These are phyloP conservation scores for Oligia strigilis DNA, from an alignment of 2,888 invertebrate species.

Conservation along the genomic window DNA sequence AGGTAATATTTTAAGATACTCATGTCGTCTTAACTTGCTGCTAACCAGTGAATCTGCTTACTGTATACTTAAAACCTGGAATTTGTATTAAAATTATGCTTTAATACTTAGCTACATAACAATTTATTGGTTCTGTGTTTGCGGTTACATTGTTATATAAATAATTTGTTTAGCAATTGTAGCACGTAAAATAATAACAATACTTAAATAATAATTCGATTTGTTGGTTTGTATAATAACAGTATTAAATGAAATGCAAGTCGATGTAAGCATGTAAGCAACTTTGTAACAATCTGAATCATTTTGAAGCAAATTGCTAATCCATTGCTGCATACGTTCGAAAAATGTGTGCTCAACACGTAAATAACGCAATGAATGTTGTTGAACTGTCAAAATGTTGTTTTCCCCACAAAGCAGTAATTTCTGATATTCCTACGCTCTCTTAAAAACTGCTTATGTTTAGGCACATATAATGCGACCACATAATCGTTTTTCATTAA, in stretches of 20 bases:
- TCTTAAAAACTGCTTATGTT: conserved; percentile 4
- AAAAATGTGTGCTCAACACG: too few species aligned
- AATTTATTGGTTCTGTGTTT: neutral
- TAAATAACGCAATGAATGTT: too few species aligned
- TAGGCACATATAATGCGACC: conserved; percentile 18
- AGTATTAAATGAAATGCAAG: neutral
- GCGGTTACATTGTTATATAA: conserved; percentile 8
- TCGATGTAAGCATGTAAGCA: neutral
- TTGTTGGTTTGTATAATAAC: neutral
- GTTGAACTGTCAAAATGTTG: neutral
- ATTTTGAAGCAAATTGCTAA: too few species aligned
- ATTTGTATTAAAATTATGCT: neutral
- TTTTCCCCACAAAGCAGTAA: neutral
- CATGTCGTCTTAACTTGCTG: too few species aligned
- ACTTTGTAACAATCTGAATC: neutral
- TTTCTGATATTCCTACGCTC: neutral
- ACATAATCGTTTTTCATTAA: conserved; percentile 49
- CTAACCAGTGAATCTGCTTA: too few species aligned
- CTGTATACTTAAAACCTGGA: too few species aligned
- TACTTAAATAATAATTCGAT: conserved; percentile 5
- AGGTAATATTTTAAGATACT: too few species aligned
- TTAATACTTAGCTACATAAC: neutral
- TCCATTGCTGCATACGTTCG: too few species aligned
- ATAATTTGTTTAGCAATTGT: neutral
- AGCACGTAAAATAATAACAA: conserved; percentile 12